A percentile compares a stretch with the other conserved stretches of the same genome.
Evolutionary conservation across 2,113 vertebrate genomes (phyloP).

Genomic region (Okapia johnstoni): DNA sequence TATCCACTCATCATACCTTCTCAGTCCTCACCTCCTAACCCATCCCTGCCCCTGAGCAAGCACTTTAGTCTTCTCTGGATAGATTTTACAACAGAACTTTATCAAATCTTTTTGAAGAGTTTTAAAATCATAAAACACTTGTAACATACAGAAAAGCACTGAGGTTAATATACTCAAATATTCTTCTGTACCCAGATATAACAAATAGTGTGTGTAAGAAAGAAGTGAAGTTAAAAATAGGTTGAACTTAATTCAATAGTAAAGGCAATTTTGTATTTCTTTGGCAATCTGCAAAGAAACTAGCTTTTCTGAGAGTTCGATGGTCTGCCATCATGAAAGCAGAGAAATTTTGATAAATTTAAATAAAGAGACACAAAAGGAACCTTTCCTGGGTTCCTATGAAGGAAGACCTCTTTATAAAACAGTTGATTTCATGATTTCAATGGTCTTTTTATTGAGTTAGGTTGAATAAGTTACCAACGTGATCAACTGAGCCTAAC

Average conservation of each 20-base stretch:
- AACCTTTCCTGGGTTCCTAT: background rate
- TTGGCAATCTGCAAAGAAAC: background rate
- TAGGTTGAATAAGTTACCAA: background rate
- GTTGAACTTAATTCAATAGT: background rate
- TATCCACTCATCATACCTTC: background rate
- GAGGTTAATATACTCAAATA: background rate
- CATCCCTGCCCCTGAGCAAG: background rate
- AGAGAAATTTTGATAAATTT: background rate
- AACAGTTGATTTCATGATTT: slow-evolving; percentile 20
- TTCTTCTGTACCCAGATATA: background rate
- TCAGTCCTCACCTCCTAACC: background rate
- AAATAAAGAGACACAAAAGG: background rate
- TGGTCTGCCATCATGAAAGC: background rate
- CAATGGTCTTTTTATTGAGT: background rate
- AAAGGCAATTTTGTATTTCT: background rate
- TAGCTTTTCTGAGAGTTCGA: background rate
- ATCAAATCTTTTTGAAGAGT: background rate
- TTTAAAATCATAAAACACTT: background rate
- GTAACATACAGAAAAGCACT: background rate
- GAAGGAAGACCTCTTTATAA: background rate
- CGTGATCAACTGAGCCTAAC: background rate
- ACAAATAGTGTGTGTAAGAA: background rate
- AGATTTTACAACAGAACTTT: background rate
- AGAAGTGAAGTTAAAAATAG: background rate
- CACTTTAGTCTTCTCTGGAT: background rate